A percentile compares a stretch with the other conserved stretches of the same genome.
These are phyloP conservation scores for Clinocottus analis DNA, from an alignment of 2,113 vertebrate species.

Conservation along the genomic window DNA sequence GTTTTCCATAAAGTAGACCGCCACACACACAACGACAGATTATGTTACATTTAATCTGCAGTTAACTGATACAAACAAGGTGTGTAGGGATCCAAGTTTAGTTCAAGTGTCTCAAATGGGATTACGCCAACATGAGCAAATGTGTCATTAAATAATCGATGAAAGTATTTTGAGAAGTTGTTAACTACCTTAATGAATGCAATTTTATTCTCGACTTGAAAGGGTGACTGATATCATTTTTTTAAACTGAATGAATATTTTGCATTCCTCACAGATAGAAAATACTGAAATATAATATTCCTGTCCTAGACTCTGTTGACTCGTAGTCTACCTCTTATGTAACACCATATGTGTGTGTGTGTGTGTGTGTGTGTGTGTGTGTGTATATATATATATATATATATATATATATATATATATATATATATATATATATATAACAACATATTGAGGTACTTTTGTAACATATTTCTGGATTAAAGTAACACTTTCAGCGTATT, in stretches of 20 bases:
- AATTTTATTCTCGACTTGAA: constrained; percentile 6
- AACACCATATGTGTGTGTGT: no score
- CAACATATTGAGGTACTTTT: not conserved
- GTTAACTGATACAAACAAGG: constrained; percentile 7
- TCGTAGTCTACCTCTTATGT: constrained; percentile 12
- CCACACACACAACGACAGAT: not conserved
- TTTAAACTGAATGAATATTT: constrained; percentile 15
- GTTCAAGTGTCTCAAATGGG: constrained; percentile 11
- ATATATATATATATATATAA: no score
- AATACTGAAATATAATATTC: constrained; percentile 21
- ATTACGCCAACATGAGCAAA: constrained; percentile 2
- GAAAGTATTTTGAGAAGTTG: constrained; percentile 6
- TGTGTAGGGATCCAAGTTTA: constrained; percentile 20
- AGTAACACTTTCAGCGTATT: not conserved
- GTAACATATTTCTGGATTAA: not conserved
- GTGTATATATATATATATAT: no score
- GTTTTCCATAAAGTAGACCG: not conserved
- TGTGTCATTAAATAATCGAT: constrained; percentile 17
- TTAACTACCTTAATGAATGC: not conserved
- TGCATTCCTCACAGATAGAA: constrained; percentile 24
- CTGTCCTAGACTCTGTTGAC: constrained; percentile 14
- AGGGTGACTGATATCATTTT: constrained; percentile 11
- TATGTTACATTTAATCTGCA: constrained; percentile 21
- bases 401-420: no score
- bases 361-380: no score